These are phyloP conservation scores for Lasioglossum leucozonium DNA, from an alignment of 2,888 invertebrate species.

Conservation along the genomic window DNA sequence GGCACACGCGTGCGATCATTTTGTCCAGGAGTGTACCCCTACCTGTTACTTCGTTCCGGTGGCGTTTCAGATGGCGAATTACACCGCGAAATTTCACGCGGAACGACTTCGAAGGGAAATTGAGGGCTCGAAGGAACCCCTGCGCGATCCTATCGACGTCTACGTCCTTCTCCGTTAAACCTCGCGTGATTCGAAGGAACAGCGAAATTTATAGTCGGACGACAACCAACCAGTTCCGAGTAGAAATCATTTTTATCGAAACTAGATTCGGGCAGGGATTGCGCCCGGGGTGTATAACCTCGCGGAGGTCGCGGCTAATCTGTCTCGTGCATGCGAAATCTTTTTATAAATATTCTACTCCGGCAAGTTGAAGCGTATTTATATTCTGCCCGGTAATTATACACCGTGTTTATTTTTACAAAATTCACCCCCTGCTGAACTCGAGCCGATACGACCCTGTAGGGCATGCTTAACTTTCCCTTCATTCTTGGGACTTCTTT, in stretches of 20 bases:
- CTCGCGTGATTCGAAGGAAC: neutral
- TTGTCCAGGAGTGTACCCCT: neutral
- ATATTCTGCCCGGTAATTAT: neutral
- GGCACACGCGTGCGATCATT: neutral
- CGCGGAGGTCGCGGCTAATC: neutral
- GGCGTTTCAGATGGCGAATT: constrained; percentile 23
- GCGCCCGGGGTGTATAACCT: neutral
- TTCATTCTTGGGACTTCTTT: no score
- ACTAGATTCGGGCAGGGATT: neutral
- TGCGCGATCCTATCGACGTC: neutral
- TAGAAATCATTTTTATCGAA: constrained; percentile 3
- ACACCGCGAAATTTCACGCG: constrained; percentile 9
- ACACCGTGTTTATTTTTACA: neutral
- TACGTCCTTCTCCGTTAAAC: neutral
- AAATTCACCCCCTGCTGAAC: neutral
- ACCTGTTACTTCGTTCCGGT: constrained; percentile 50
- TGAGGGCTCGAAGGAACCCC: neutral
- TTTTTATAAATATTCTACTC: neutral
- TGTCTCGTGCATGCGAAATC: neutral
- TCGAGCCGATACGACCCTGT: neutral
- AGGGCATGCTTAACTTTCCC: neutral
- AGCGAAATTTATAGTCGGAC: constrained; percentile 2
- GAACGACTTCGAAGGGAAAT: constrained; percentile 26
- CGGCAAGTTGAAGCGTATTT: neutral
- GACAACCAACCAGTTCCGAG: neutral